Conservation (phyloP, 2,113 vertebrate species). For the Coregonus clupeaformis region DNA sequence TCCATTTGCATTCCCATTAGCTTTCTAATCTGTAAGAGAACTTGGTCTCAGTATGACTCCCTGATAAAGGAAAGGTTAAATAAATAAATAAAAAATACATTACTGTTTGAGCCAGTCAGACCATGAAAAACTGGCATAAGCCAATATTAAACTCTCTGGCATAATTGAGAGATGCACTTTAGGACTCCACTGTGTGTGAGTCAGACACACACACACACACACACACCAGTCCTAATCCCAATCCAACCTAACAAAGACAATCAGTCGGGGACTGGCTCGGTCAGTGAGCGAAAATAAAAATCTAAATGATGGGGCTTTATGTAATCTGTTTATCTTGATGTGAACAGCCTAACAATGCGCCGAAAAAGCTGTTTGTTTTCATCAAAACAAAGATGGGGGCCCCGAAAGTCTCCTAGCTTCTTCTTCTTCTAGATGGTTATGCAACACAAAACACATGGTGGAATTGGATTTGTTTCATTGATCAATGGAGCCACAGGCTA, state of each 20-base stretch:
- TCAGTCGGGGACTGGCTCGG: neutral
- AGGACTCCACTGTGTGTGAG: neutral
- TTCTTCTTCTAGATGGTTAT: slow-evolving; percentile 21
- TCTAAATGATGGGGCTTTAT: slow-evolving; percentile 39
- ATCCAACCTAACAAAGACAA: neutral
- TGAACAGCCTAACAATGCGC: neutral
- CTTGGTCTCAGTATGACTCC: too few species aligned
- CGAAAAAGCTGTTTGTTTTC: slow-evolving; percentile 29
- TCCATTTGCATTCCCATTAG: too few species aligned
- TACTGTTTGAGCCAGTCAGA: too few species aligned
- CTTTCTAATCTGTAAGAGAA: too few species aligned
- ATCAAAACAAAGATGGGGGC: slow-evolving; percentile 12
- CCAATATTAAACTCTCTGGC: too few species aligned
- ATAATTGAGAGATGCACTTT: neutral
- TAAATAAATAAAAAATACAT: too few species aligned
- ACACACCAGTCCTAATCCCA: neutral
- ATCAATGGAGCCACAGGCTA: slow-evolving; percentile 20
- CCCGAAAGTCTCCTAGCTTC: neutral
- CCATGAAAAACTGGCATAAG: too few species aligned
- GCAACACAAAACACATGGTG: slow-evolving; percentile 30
- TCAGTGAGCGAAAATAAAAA: slow-evolving; percentile 8
- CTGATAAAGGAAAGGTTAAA: too few species aligned
- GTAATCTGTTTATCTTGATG: slow-evolving; percentile 26
- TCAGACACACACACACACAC: neutral
- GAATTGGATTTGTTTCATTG: slow-evolving; percentile 26